Percentiles rank a stretch among this genome's conserved stretches.
phyloP scores from a whole-genome alignment of 2,113 vertebrate species.

The Copsychus sechellarum region DNA sequence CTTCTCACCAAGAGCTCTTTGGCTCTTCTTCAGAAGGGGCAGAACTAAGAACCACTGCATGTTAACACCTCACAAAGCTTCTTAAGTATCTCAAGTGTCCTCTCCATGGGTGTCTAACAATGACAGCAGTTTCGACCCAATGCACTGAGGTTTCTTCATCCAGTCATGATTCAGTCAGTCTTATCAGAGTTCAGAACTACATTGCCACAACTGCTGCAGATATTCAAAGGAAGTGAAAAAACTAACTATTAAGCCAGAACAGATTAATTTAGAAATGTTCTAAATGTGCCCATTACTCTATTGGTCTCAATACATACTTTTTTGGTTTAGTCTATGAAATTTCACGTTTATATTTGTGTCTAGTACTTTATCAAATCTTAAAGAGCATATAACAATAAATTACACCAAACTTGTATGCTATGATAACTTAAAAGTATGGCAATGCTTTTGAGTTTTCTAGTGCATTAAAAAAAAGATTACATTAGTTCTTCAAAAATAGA shows the following conservation, averaged over 20 bases:
- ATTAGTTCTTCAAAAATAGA: constrained; percentile 31
- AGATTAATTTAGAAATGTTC: neutral
- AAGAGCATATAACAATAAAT: neutral
- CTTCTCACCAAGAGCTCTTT: neutral
- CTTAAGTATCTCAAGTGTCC: neutral
- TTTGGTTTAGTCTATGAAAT: neutral
- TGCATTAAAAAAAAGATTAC: constrained; percentile 16
- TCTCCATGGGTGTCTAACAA: neutral
- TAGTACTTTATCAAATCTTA: constrained; percentile 9
- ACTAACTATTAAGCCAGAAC: neutral
- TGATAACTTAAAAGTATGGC: neutral
- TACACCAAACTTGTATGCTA: neutral
- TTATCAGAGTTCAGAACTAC: neutral
- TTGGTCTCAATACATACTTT: neutral
- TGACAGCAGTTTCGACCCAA: neutral
- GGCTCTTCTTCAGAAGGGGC: neutral
- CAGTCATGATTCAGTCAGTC: neutral
- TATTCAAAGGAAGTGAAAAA: neutral
- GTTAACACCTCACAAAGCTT: neutral
- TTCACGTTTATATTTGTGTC: neutral
- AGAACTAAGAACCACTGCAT: neutral
- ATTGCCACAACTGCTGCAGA: neutral
- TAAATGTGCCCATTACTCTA: neutral
- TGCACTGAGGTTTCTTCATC: neutral
- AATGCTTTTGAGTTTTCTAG: neutral